Evolutionary conservation across 2,888 invertebrate species (phyloP).

Genomic region (Endotricha flammealis): DNA sequence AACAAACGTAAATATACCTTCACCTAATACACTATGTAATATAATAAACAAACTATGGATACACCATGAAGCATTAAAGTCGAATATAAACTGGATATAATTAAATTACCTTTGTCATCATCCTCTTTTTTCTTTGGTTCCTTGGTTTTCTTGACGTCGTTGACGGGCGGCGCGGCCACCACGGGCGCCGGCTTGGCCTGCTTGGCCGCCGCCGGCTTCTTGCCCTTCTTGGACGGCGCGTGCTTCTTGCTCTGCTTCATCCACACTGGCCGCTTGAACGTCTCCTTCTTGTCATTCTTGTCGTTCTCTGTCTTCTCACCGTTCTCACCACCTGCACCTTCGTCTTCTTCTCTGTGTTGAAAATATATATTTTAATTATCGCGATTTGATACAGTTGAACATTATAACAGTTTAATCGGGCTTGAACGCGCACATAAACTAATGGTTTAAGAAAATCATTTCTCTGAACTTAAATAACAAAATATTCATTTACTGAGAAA

Average conservation of each 20-base stretch:
- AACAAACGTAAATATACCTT: too few relatives aligned
- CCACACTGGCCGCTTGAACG: slow-evolving; percentile 88
- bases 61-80: not conserved
- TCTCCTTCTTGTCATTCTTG: slow-evolving; percentile 66
- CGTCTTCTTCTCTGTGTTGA: slow-evolving; percentile 71
- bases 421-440: too few relatives aligned
- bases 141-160: slow-evolving; percentile 46
- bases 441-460: too few relatives aligned
- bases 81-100: not conserved
- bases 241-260: slow-evolving; percentile 82
- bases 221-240: slow-evolving; percentile 78
- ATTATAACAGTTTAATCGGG: too few relatives aligned
- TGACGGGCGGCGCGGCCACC: slow-evolving; percentile 33
- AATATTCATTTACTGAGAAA: too few relatives aligned
- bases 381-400: too few relatives aligned
- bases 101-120: slow-evolving; percentile 33
- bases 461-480: too few relatives aligned
- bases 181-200: slow-evolving; percentile 34
- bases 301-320: slow-evolving; percentile 53
- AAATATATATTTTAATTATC: too few relatives aligned
- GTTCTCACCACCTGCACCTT: slow-evolving; percentile 70
- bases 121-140: slow-evolving; percentile 68
- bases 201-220: slow-evolving; percentile 68
- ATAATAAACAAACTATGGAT: too few relatives aligned
- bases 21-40: too few relatives aligned